Conservation (phyloP, 2,888 invertebrate species). For the Achlya flavicornis region DNA sequence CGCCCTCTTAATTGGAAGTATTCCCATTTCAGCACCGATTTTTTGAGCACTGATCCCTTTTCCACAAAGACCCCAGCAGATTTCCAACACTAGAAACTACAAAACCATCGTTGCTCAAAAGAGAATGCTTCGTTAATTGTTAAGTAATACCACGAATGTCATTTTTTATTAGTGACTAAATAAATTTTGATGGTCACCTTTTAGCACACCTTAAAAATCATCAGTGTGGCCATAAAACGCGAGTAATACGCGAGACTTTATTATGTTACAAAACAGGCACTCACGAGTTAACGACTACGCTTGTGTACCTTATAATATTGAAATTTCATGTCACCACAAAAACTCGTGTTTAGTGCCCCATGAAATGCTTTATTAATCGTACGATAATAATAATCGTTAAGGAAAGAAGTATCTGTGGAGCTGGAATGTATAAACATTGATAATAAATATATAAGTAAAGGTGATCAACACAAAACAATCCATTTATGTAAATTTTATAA, state of each 20-base stretch:
- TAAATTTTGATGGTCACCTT: conserved; percentile 22
- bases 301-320: conserved; percentile 24
- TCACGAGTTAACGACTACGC: conserved; percentile 35
- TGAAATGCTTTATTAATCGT: conserved; percentile 34
- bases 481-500: no score
- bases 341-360: conserved; percentile 30
- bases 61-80: no score
- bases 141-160: not conserved
- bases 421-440: not conserved
- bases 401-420: not conserved
- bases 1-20: no score
- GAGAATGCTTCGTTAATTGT: no score
- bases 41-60: no score
- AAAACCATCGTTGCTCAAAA: no score
- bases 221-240: conserved; percentile 43
- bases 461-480: not conserved
- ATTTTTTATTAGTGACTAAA: not conserved
- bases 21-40: no score
- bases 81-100: no score
- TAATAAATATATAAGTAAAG: not conserved
- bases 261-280: conserved; percentile 54
- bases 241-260: conserved; percentile 51
- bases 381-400: conserved; percentile 16
- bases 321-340: conserved; percentile 35
- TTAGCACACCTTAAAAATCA: conserved; percentile 48